Evolutionary conservation across 2,113 vertebrate genomes (phyloP), one percentile per base, ranked within the genome.

Genomic region (Pelecanoides urinatrix): DNA sequence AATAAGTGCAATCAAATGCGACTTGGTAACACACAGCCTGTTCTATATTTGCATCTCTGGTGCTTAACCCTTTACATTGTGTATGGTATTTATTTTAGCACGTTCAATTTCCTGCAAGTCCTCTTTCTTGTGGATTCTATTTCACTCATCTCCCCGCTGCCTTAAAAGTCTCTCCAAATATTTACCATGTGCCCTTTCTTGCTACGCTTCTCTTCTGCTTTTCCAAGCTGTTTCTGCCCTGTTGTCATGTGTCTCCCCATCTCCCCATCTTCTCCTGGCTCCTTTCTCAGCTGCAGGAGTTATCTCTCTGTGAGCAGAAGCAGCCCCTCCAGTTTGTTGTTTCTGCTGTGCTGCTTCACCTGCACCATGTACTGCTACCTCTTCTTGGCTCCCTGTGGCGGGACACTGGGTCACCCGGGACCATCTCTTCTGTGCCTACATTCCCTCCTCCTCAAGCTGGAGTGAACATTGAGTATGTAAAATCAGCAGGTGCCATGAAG

Each of bases 31-130:
- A 61, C 83, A 42, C 18, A 86, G 30, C 36, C 55, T 87, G 19
- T 56, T 89, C 52, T 67, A 2, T 67, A 67, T 59, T 83, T 66
- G 23, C 16, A 23, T 62, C 67, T 82, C 40, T 7, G 6, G 58
- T 77, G 58, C 49, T 94, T 96, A 94, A 94, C 95, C 27, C 86
- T 94, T 89, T 94, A 29, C 45, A 56, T 7, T 65, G 12, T 19
- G 13, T 50, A 17, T 56, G n/a, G 10, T 67, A 29, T 77, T 88
- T 86, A 66, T 86, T 93, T 84, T 72, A 89, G 29, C 36, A 30
- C 7, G 0, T 40, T 80, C 44, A 27, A 1, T 82, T 94, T 93
- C 58, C 45, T 93, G 74, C 21, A 79, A 86, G 34, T 22, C 23
- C 17, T 70, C 29, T 68, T 86, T 78, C 21, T 73, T 76, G 32